Evolutionary conservation across 2,888 invertebrate genomes (phyloP), one percentile per base, ranked within the genome.

Genomic region (Volucella zonaria): DNA sequence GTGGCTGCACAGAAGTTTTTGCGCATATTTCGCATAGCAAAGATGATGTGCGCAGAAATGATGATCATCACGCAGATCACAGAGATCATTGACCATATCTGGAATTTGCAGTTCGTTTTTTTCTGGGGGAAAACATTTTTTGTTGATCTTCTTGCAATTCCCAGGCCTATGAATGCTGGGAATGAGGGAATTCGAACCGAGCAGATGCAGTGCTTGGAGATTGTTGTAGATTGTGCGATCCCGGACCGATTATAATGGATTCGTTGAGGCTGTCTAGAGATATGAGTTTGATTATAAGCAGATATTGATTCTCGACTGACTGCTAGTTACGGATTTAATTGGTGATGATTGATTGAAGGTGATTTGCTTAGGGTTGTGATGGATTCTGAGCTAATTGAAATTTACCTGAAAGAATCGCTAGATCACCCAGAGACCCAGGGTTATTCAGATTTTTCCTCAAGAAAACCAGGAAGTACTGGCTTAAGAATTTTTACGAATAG

Each of bases 21-120:
- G 59, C 59, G 59, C 66, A 76, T 76, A 58, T 64, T 10, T 18
- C 61, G 47, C 71, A 78, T 73, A 73, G 58, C 73, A 40, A 56
- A 73, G 68, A 51, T 56, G 52, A 82, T 78, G 59, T 47, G 31
- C 31, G 38, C 11, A 10, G 11, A 64, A 66, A 74, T 62, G 81
- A 81, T 31, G 31, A 31, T 31, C 31, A 31, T 31, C 31, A 31
- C 31, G 6, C 31, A 31, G 31, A 31, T 6, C 38, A 12, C 47
- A 18, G 64, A 52, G 82, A 83, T 83, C 82, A 75, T 64, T 79
- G 82, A 83, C 82, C 82, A 83, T 66, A 70, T 31, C 64, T 18
- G 79, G 82, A 83, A 79, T 83, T 79, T 62, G 23, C 54, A n/a
- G 59, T 31, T 31, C 31, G 31, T 31, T 6, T 31, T 31, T 0